Evolutionary conservation across 2,797 vertebrate species (phyloP).

Genomic region (Anabacerthia variegaticeps): DNA sequence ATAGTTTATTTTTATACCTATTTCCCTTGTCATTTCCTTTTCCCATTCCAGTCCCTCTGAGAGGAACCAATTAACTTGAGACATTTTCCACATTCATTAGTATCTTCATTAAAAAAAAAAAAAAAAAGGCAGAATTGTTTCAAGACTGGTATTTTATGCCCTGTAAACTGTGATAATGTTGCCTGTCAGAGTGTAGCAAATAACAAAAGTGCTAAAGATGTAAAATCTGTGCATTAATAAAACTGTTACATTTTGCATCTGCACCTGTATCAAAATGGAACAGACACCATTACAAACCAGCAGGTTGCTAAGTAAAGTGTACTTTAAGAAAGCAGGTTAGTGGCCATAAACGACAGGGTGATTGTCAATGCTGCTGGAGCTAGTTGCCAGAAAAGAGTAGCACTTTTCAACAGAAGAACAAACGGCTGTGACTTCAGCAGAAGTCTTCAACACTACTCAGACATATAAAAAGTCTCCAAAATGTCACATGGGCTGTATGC

Average conservation of each 20-base stretch:
- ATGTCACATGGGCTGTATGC: background rate
- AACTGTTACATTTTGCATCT: background rate
- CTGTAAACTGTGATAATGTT: background rate
- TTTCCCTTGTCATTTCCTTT: constrained; percentile 47
- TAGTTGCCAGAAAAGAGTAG: background rate
- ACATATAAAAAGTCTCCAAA: background rate
- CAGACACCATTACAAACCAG: background rate
- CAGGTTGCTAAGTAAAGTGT: background rate
- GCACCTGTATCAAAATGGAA: background rate
- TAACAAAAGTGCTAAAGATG: background rate
- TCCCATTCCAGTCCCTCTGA: constrained; percentile 5
- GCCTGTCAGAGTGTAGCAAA: background rate
- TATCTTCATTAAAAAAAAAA: background rate
- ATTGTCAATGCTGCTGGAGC: background rate
- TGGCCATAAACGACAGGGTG: background rate
- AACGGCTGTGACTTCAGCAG: background rate
- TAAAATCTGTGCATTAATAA: background rate
- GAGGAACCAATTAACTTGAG: constrained; percentile 43
- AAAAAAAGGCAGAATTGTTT: background rate
- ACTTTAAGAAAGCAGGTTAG: background rate
- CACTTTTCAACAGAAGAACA: background rate
- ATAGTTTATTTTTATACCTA: constrained; percentile 27
- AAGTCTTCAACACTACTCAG: background rate
- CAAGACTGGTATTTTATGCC: constrained; percentile 6
- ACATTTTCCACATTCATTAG: constrained; percentile 37